Conservation (phyloP, 2,797 vertebrate species). For the Alfaro cultratus region DNA sequence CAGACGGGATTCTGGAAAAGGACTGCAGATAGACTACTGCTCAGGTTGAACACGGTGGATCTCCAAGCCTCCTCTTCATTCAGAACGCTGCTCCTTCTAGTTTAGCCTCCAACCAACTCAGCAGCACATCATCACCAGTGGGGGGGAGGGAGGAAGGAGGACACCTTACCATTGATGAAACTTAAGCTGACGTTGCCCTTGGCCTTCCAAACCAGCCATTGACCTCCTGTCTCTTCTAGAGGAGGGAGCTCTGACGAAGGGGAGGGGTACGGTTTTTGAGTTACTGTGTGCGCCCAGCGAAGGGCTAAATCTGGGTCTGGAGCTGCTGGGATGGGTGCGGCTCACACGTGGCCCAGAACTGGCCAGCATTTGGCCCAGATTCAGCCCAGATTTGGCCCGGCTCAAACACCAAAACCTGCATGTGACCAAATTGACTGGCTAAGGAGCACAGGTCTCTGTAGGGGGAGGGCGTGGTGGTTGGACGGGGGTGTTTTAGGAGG, state of each 20-base stretch:
- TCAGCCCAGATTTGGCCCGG: slow-evolving; percentile 72
- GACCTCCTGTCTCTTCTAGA: slow-evolving; percentile 78
- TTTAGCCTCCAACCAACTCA: slow-evolving; percentile 37
- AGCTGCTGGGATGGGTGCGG: slow-evolving; percentile 50
- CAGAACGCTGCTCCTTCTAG: slow-evolving; percentile 42
- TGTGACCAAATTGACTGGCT: slow-evolving; percentile 70
- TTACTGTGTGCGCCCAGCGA: slow-evolving; percentile 67
- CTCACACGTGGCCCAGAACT: slow-evolving; percentile 36
- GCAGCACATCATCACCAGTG: slow-evolving; percentile 53
- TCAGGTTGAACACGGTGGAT: slow-evolving; percentile 32
- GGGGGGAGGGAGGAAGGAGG: slow-evolving; percentile 50
- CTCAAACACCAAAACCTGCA: slow-evolving; percentile 70
- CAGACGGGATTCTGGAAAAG: slow-evolving; percentile 75
- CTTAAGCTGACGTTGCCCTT: slow-evolving; percentile 67
- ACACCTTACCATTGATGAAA: slow-evolving; percentile 80
- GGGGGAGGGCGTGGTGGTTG: slow-evolving; percentile 37
- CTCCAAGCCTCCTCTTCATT: slow-evolving; percentile 44
- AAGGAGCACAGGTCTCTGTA: slow-evolving; percentile 59
- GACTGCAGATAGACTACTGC: slow-evolving; percentile 40
- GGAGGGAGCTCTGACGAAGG: slow-evolving; percentile 74
- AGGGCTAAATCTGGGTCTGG: slow-evolving; percentile 75
- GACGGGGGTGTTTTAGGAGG: slow-evolving; percentile 54
- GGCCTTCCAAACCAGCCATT: slow-evolving; percentile 74
- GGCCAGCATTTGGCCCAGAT: slow-evolving; percentile 51
- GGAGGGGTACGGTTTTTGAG: slow-evolving; percentile 76